Conservation (phyloP, 2,113 vertebrate genomes). For the Salvelinus alpinus region DNA sequence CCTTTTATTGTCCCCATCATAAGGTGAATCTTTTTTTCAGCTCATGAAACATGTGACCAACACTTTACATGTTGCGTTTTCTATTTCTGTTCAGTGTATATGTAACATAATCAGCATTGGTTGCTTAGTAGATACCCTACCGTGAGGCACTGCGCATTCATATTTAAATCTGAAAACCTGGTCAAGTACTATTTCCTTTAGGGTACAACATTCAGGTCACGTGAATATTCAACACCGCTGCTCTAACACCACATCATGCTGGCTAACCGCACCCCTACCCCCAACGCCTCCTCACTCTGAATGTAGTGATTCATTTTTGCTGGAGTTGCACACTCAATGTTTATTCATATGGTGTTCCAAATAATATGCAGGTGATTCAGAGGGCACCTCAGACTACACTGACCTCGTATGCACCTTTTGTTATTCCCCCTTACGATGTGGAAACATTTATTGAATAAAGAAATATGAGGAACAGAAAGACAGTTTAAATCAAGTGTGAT, state of each 20-base stretch:
- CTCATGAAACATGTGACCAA: too few species aligned
- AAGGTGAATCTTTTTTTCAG: too few species aligned
- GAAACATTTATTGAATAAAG: too few species aligned
- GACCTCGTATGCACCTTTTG: too few species aligned
- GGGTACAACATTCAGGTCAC: not conserved
- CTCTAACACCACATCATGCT: not conserved
- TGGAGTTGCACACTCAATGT: not conserved
- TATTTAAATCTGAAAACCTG: constrained; percentile 2
- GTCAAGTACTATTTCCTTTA: constrained; percentile 1
- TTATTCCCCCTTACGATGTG: too few species aligned
- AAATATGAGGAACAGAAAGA: too few species aligned
- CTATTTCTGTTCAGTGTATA: not conserved
- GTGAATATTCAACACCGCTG: not conserved
- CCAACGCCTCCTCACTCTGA: not conserved
- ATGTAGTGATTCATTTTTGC: constrained; percentile 2
- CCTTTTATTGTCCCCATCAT: too few species aligned
- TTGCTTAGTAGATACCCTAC: not conserved
- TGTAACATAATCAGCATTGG: not conserved
- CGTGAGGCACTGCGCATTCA: constrained; percentile 1
- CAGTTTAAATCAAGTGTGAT: too few species aligned
- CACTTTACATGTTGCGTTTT: too few species aligned
- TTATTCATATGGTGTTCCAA: not conserved
- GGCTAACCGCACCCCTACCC: not conserved
- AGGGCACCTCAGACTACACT: not conserved
- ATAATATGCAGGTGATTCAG: not conserved